phyloP scores from a whole-genome alignment of 1,140 invertebrate genomes.

The Aethina tumida region DNA sequence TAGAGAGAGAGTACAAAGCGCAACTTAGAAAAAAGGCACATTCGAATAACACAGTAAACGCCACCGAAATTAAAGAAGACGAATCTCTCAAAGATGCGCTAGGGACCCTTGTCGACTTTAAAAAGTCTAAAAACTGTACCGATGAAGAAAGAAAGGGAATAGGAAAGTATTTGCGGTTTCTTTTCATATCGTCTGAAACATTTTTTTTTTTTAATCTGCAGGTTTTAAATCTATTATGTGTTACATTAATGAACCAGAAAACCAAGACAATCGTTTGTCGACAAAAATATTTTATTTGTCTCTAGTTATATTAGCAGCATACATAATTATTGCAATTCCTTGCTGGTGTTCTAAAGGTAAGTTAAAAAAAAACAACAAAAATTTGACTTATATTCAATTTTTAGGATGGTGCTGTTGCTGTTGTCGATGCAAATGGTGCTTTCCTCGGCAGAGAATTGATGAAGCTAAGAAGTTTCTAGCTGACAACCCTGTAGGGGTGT shows the following conservation, averaged over 20 bases:
- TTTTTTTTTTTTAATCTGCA: no score
- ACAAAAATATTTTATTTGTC: slow-evolving; percentile 5
- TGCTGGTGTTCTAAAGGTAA: slow-evolving; percentile 32
- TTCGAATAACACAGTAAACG: slow-evolving; percentile 25
- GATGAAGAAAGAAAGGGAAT: slow-evolving; percentile 29
- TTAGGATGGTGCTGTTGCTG: slow-evolving; percentile 35
- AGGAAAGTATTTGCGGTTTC: slow-evolving; percentile 21
- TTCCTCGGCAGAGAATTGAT: slow-evolving; percentile 26
- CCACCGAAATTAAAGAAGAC: slow-evolving; percentile 29
- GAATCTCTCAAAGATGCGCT: slow-evolving; percentile 26
- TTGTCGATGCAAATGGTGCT: slow-evolving; percentile 29
- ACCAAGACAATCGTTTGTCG: not conserved
- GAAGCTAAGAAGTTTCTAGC: slow-evolving; percentile 27
- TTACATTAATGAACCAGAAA: no score
- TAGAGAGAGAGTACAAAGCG: slow-evolving; percentile 27
- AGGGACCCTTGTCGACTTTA: slow-evolving; percentile 22
- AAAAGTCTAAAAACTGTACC: slow-evolving; percentile 29
- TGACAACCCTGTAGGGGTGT: slow-evolving; percentile 29
- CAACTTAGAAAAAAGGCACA: slow-evolving; percentile 18
- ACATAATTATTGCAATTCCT: slow-evolving; percentile 30
- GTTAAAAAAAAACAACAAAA: not conserved
- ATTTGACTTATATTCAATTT: slow-evolving; percentile 4
- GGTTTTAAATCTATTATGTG: no score
- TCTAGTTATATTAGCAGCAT: slow-evolving; percentile 21
- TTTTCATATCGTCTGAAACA: no score